phyloP scores from a whole-genome alignment of 2,797 vertebrate species.

The Clarias laeviceps region DNA sequence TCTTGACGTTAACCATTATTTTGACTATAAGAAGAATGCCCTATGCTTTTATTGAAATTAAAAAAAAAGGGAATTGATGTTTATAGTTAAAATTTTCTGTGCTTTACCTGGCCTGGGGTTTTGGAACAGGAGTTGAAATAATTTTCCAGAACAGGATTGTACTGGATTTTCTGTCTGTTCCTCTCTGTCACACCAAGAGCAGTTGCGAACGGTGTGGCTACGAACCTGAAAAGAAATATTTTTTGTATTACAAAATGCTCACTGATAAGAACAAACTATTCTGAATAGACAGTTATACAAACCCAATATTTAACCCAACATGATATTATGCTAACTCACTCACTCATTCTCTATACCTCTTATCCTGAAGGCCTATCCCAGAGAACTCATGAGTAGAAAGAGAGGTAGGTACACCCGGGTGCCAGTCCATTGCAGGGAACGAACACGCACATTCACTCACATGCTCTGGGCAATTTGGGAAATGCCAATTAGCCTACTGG shows the following conservation, averaged over 20 bases:
- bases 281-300: background rate
- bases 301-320: background rate
- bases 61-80: background rate
- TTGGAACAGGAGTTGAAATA: constrained; percentile 78
- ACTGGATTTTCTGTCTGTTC: constrained; percentile 69
- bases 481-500: too few relatives aligned
- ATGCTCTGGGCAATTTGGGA: too few relatives aligned
- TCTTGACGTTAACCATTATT: background rate
- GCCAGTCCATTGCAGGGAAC: too few relatives aligned
- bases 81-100: background rate
- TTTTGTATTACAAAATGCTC: background rate
- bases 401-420: too few relatives aligned
- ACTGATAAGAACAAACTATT: background rate
- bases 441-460: too few relatives aligned
- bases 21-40: background rate
- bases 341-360: too few relatives aligned
- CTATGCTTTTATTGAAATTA: background rate
- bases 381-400: too few relatives aligned
- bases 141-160: constrained; percentile 79
- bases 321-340: background rate
- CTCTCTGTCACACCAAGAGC: constrained; percentile 78
- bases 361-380: too few relatives aligned
- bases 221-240: constrained; percentile 69
- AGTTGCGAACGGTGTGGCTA: constrained; percentile 85
- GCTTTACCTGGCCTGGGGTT: constrained; percentile 82